phyloP scores from a whole-genome alignment of 2,888 invertebrate species.

The Pyrochroa serraticornis region DNA sequence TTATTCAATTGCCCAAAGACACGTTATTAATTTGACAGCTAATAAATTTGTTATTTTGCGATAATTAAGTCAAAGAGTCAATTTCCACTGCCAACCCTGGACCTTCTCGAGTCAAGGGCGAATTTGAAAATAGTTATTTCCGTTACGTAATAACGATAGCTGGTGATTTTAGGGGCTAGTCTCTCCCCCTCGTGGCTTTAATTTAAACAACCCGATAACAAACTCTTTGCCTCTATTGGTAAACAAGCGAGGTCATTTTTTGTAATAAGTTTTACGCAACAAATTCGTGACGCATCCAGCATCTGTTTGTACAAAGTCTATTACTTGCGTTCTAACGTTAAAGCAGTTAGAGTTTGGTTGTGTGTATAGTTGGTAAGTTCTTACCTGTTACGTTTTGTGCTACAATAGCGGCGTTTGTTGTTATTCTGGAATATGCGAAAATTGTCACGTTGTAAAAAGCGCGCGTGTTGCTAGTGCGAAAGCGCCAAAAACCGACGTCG shows the following conservation, averaged over 20 bases:
- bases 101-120: not conserved
- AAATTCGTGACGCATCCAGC: conserved; percentile 26
- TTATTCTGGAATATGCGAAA: conserved; percentile 44
- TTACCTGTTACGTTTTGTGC: conserved; percentile 28
- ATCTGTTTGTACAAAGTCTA: conserved; percentile 27
- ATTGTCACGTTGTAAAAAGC: conserved; percentile 47
- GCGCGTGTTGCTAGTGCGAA: conserved; percentile 38
- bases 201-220: conserved; percentile 7
- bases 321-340: not conserved
- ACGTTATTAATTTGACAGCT: not conserved
- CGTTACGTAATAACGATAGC: not conserved
- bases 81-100: not conserved
- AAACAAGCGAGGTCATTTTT: conserved; percentile 20
- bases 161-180: not conserved
- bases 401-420: conserved; percentile 29
- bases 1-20: not conserved
- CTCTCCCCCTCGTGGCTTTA: conserved; percentile 3
- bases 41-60: not conserved
- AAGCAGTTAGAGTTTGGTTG: not conserved
- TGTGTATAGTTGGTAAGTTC: conserved; percentile 5
- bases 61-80: not conserved
- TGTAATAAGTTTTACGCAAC: conserved; percentile 25
- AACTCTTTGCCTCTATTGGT: conserved; percentile 16
- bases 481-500: conserved; percentile 48
- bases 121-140: not conserved